These are phyloP conservation scores for Machimus atricapillus DNA, from an alignment of 2,888 invertebrate species.

Conservation along the genomic window DNA sequence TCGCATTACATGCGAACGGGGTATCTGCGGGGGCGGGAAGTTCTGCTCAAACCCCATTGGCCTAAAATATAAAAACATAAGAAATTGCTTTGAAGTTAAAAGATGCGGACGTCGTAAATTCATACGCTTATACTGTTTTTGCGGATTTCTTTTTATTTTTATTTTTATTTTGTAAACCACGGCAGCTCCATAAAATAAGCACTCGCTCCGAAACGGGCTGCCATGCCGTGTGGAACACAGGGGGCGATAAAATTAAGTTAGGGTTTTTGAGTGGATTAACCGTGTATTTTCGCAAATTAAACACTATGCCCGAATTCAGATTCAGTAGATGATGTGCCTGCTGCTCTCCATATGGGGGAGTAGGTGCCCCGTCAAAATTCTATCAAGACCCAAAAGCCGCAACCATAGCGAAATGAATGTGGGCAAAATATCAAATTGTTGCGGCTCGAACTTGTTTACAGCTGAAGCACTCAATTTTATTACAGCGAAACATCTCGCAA, in stretches of 20 bases:
- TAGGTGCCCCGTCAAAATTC: neutral
- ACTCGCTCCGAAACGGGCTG: neutral
- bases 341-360: neutral
- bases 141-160: neutral
- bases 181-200: neutral
- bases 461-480: conserved; percentile 9
- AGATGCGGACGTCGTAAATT: neutral
- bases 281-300: neutral
- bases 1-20: neutral
- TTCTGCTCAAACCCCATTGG: neutral
- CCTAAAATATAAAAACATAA: neutral
- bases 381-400: neutral
- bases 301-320: neutral
- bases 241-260: neutral
- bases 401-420: neutral
- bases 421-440: conserved; percentile 15
- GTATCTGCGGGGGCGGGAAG: neutral
- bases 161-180: neutral
- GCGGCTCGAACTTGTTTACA: neutral
- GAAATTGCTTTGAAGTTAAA: neutral
- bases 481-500: neutral
- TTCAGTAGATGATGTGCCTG: neutral
- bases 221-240: too few relatives aligned
- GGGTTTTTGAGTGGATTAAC: neutral
- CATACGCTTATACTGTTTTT: neutral